phyloP scores from a whole-genome alignment of 2,113 vertebrate genomes.

The Excalfactoria chinensis region DNA sequence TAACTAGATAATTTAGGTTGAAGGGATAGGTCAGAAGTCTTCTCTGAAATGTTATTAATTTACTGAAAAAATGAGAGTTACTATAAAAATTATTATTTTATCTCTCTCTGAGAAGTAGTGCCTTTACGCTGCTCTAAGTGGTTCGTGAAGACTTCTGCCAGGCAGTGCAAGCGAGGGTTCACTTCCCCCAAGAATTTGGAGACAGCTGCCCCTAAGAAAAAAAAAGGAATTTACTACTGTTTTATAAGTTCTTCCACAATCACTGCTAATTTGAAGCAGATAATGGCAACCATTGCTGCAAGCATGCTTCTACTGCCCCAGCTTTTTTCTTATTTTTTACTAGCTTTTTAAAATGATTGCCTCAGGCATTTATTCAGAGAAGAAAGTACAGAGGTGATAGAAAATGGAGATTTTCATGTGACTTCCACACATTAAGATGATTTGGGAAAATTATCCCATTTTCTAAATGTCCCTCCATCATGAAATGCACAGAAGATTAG shows the following conservation, averaged over 20 bases:
- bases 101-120: neutral
- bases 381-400: conserved; percentile 13
- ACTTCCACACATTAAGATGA: conserved; percentile 49
- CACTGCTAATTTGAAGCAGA: conserved; percentile 21
- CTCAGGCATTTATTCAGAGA: conserved; percentile 17
- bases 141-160: neutral
- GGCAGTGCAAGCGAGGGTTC: neutral
- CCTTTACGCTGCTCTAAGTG: neutral
- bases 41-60: conserved; percentile 54
- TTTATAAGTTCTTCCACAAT: conserved; percentile 36
- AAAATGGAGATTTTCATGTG: conserved; percentile 34
- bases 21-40: conserved; percentile 23
- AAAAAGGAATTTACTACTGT: conserved; percentile 13
- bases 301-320: neutral
- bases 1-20: conserved; percentile 22
- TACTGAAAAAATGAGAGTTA: conserved; percentile 30
- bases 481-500: conserved; percentile 52
- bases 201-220: neutral
- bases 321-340: neutral
- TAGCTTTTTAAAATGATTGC: conserved; percentile 39
- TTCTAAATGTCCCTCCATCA: conserved; percentile 46
- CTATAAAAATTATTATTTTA: conserved; percentile 19
- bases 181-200: neutral
- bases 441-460: conserved; percentile 68
- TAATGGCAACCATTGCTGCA: neutral